Conservation (phyloP, 2,113 vertebrate species). For the Brachypodius melanocephalos region DNA sequence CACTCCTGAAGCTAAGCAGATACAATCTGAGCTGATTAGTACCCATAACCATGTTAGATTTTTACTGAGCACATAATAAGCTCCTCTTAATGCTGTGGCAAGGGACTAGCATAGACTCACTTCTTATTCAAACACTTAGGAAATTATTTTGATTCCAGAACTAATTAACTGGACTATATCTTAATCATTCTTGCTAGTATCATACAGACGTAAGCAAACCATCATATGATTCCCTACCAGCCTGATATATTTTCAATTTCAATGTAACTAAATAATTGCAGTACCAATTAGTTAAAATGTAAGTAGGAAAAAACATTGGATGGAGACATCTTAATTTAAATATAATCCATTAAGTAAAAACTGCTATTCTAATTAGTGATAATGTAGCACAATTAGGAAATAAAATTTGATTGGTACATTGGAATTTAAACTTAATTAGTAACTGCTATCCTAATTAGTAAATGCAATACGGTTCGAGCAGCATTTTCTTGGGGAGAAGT, state of each 20-base stretch:
- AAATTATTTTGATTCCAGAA: conserved; percentile 41
- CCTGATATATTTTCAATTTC: conserved; percentile 57
- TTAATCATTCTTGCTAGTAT: conserved; percentile 29
- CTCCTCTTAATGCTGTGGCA: background rate
- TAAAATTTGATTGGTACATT: conserved; percentile 71
- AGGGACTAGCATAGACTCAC: background rate
- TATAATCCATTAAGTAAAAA: conserved; percentile 71
- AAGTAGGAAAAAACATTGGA: conserved; percentile 49
- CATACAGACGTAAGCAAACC: conserved; percentile 23
- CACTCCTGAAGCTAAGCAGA: background rate
- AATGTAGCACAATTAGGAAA: conserved; percentile 72
- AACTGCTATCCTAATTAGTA: conserved; percentile 66
- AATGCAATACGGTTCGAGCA: conserved; percentile 23
- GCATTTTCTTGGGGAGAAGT: conserved; percentile 13
- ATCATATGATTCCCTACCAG: conserved; percentile 26
- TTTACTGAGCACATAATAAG: background rate
- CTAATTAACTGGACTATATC: conserved; percentile 44
- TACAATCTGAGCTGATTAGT: background rate
- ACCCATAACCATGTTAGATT: background rate
- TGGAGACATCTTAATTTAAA: conserved; percentile 67
- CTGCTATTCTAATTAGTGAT: conserved; percentile 68
- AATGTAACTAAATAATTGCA: conserved; percentile 58
- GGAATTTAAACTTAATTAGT: conserved; percentile 68
- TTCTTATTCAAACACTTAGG: background rate
- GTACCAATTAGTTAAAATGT: conserved; percentile 64